phyloP scores from a whole-genome alignment of 2,888 invertebrate species.

The Nineta flava region DNA sequence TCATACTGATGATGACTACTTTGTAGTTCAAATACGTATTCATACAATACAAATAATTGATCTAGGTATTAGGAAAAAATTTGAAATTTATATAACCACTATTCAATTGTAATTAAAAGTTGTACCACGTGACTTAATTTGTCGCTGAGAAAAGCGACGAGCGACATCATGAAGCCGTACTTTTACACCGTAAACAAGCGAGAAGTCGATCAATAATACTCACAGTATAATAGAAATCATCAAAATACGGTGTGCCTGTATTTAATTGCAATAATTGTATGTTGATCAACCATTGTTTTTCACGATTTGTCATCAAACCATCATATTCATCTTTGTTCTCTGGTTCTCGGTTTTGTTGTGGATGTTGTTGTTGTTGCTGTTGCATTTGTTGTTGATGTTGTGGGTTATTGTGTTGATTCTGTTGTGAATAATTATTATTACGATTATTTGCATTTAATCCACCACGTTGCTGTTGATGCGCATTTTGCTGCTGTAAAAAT shows the following conservation, averaged over 20 bases:
- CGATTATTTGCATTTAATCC: background rate
- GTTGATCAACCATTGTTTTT: conserved; percentile 92
- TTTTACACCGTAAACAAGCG: no score
- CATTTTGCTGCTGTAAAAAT: conserved; percentile 18
- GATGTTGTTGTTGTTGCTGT: conserved; percentile 15
- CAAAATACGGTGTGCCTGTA: conserved; percentile 88
- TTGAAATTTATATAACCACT: no score
- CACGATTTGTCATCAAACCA: conserved; percentile 84
- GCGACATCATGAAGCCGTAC: no score
- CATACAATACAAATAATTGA: no score
- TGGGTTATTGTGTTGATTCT: background rate
- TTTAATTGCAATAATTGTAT: conserved; percentile 89
- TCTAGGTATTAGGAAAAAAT: no score
- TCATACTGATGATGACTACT: no score
- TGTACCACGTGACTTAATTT: no score
- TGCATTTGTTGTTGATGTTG: conserved; percentile 19
- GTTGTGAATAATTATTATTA: conserved; percentile 3
- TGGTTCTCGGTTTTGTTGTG: conserved; percentile 25
- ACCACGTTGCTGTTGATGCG: conserved; percentile 16
- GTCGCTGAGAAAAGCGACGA: no score
- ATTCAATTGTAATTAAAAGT: no score
- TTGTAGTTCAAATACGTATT: no score
- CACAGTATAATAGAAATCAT: conserved; percentile 93
- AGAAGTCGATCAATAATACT: background rate
- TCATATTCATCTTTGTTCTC: conserved; percentile 55